Percentiles rank a stretch among this genome's conserved stretches.
Evolutionary conservation across 2,797 vertebrate genomes (phyloP).

Genomic region (Lepus oiostolus): DNA sequence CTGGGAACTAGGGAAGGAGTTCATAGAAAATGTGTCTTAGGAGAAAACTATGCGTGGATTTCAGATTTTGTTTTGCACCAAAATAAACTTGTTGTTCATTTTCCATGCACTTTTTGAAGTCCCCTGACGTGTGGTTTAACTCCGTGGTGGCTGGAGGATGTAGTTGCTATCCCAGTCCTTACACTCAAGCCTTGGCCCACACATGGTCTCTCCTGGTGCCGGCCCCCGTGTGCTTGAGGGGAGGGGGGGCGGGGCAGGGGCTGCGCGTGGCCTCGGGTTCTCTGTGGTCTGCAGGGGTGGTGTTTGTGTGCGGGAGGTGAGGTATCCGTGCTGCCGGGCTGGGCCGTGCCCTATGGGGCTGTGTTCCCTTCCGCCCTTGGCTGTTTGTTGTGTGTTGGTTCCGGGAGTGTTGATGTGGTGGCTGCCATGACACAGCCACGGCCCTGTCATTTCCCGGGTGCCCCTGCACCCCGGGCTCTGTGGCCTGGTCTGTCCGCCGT

Average conservation of each 20-base stretch:
- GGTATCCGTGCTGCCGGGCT: too few species aligned
- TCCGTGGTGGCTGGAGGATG: not conserved
- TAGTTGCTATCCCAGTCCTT: not conserved
- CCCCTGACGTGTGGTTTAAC: slow-evolving; percentile 20
- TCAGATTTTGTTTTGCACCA: too few species aligned
- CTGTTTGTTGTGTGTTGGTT: too few species aligned
- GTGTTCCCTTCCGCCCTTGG: too few species aligned
- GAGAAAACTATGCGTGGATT: too few species aligned
- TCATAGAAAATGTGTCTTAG: too few species aligned
- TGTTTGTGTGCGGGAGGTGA: too few species aligned
- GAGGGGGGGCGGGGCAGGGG: not conserved
- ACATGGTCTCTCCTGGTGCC: not conserved
- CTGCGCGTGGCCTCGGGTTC: not conserved
- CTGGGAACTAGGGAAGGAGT: too few species aligned
- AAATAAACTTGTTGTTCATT: not conserved
- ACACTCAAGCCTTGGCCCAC: not conserved
- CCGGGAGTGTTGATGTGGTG: too few species aligned
- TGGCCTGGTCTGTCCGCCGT: not conserved
- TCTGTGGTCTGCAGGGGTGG: not conserved
- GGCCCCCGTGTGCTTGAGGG: not conserved
- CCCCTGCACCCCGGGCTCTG: not conserved
- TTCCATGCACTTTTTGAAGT: not conserved
- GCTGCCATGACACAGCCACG: too few species aligned
- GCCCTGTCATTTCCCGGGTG: too few species aligned
- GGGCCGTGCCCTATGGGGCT: too few species aligned